These are phyloP conservation scores for Carposina sasakii DNA, from an alignment of 1,140 invertebrate genomes.

Conservation along the genomic window DNA sequence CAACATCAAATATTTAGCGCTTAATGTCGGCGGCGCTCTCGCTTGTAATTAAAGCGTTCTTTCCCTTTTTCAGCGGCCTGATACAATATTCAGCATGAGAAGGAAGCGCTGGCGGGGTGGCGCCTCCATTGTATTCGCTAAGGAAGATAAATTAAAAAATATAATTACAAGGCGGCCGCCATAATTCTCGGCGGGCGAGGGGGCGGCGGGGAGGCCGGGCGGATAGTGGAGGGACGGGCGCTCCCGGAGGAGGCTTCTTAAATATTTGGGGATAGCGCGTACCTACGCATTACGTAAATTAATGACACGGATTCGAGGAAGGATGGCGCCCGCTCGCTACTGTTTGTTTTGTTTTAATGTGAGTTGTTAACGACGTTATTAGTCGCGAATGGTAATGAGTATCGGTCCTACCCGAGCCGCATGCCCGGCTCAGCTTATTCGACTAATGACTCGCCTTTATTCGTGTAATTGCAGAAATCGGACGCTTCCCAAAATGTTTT, in stretches of 20 bases:
- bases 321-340: conserved; percentile 57
- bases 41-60: conserved; percentile 72
- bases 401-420: conserved; percentile 18
- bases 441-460: conserved; percentile 60
- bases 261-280: conserved; percentile 73
- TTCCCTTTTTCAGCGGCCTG: conserved; percentile 71
- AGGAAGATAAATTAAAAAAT: conserved; percentile 76
- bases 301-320: conserved; percentile 73
- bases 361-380: conserved; percentile 70
- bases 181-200: conserved; percentile 71
- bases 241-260: conserved; percentile 71
- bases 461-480: conserved; percentile 57
- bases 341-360: conserved; percentile 72
- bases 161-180: conserved; percentile 75
- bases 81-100: conserved; percentile 72
- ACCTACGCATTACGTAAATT: conserved; percentile 73
- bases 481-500: conserved; percentile 39
- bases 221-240: conserved; percentile 66
- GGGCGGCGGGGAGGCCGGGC: conserved; percentile 42
- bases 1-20: conserved; percentile 70
- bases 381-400: conserved; percentile 63
- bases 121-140: conserved; percentile 73
- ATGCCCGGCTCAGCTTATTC: conserved; percentile 45
- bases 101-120: conserved; percentile 69
- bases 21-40: conserved; percentile 65